A percentile compares a stretch with the other conserved stretches of the same genome.
phyloP scores from a whole-genome alignment of 2,113 vertebrate species.

The Crotalus tigris region DNA sequence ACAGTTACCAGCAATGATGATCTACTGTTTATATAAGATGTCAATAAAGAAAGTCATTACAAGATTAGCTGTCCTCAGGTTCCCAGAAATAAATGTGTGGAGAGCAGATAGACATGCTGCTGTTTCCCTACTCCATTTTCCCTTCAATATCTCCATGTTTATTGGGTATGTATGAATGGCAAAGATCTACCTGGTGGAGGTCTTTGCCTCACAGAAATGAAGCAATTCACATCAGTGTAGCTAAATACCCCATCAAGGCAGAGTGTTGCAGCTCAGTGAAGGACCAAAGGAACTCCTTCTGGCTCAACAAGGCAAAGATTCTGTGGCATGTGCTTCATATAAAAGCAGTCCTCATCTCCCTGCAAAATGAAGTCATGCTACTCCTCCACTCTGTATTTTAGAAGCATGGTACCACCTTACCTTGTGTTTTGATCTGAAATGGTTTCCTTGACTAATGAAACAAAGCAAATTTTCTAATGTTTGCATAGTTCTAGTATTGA shows the following conservation, averaged over 20 bases:
- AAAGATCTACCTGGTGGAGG: background rate
- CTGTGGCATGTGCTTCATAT: background rate
- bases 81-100: background rate
- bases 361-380: background rate
- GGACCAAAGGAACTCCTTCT: background rate
- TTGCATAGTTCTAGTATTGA: background rate
- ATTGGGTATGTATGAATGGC: background rate
- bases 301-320: background rate
- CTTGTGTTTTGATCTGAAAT: background rate
- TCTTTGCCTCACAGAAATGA: background rate
- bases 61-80: background rate
- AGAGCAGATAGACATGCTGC: background rate
- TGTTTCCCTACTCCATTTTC: background rate
- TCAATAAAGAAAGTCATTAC: background rate
- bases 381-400: background rate
- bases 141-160: background rate
- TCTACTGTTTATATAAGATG: background rate
- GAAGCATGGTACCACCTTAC: background rate
- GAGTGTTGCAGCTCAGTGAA: background rate
- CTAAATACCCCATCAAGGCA: background rate
- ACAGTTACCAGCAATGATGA: background rate
- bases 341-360: background rate
- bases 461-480: background rate
- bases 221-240: background rate
- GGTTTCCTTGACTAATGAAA: background rate